Base-by-base conservation (phyloP, 2,888 invertebrate species). In the Drosophila emarginata region DNA sequence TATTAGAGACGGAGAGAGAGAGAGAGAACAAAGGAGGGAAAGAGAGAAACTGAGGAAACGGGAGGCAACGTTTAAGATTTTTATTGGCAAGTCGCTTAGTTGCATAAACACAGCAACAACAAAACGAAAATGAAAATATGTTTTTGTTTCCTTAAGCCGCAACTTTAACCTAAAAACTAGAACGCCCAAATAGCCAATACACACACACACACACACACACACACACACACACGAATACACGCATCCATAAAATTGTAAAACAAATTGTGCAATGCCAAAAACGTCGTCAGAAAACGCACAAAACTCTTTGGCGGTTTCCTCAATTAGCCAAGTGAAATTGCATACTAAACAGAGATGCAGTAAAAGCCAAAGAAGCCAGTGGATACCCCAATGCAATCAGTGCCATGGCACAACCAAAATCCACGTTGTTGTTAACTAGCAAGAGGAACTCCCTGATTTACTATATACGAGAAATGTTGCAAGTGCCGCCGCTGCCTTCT, bases 41-140 rank as follows among this genome's bases (percentile, higher is more conserved):
- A 50, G 9, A 7, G 39, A 50, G 73, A 45, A 45, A 12, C 21
- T 45, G 18, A 45, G 45, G 45, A 45, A 45, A 21, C 45, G 45
- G 45, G 45, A 45, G 45, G 45, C 45, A 45, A 21, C 11, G 45
- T 45, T 21, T 70, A 66, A 78, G 77, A 70, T 85, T 83, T 78
- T 82, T 87, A 82, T 79, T 85, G 82, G 72, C 79, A 77, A 85
- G 72, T 82, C 87, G 82, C 87, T 79, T 82, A 64, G 83, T 83
- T 87, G 83, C 88, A 87, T 87, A 85, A 83, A 82, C 78, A 77
- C 52, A 59, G 62, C 53, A 58, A 45, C 52, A 67, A 57, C 58
- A 61, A 58, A 45, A 59, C 56, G 56, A 63, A 64, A 74, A 73
- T 76, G 53, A 76, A 84, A 82, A 77, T 78, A 84, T 76, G 76